phyloP scores from a whole-genome alignment of 2,113 vertebrate species.

The Elaphurus davidianus region DNA sequence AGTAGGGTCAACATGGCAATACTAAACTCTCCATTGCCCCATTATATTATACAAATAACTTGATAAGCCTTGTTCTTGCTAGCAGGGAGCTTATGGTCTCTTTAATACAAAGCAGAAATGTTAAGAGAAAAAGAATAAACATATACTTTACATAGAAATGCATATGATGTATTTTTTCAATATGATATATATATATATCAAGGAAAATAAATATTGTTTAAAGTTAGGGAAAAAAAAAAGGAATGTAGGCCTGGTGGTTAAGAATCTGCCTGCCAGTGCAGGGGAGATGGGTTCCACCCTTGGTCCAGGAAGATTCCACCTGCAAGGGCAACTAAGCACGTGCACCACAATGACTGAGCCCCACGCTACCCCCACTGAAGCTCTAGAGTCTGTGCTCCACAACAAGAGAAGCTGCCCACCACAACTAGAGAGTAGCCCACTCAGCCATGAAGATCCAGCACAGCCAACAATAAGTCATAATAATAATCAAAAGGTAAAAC shows the following conservation, averaged over 20 bases:
- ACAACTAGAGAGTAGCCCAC: not conserved
- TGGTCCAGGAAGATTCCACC: not conserved
- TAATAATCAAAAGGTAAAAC: not conserved
- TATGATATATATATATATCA: not conserved
- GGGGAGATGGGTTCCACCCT: not conserved
- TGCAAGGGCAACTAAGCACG: not conserved
- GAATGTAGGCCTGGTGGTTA: not conserved
- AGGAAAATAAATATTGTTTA: not conserved
- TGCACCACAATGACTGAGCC: not conserved
- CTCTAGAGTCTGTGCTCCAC: not conserved
- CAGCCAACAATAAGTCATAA: not conserved
- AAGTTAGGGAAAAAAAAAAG: not conserved
- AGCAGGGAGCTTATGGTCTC: not conserved
- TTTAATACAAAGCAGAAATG: not conserved
- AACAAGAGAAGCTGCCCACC: not conserved
- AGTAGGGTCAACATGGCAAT: not conserved
- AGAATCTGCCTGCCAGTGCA: not conserved
- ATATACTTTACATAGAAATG: not conserved
- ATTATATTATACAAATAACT: not conserved
- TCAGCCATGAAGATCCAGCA: not conserved
- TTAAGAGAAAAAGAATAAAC: not conserved
- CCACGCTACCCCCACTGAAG: fast-evolving
- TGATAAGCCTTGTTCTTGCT: not conserved
- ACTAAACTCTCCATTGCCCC: not conserved
- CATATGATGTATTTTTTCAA: not conserved